A percentile compares a stretch with the other conserved stretches of the same genome.
phyloP scores from a whole-genome alignment of 2,888 invertebrate species.

The Cryptosula pallasiana region DNA sequence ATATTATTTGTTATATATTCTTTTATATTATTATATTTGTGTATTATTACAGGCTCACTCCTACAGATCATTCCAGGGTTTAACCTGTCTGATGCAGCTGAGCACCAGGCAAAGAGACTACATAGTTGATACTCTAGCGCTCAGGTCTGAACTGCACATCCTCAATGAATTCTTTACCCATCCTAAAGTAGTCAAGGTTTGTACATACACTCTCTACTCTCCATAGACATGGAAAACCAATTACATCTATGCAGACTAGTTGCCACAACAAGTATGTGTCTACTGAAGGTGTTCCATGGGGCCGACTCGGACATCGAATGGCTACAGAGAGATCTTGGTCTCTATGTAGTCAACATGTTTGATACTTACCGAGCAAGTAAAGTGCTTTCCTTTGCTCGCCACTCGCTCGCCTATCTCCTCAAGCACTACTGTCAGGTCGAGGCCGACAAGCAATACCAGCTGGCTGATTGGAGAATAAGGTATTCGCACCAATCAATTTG shows the following conservation, averaged over 20 bases:
- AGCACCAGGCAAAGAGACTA: conserved; percentile 75
- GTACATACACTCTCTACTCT: too few species aligned
- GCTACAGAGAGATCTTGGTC: conserved; percentile 89
- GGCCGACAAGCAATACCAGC: conserved; percentile 82
- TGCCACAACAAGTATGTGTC: too few species aligned
- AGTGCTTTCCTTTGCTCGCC: conserved; percentile 64
- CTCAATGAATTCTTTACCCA: conserved; percentile 87
- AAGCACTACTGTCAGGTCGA: conserved; percentile 70
- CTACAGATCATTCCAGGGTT: conserved; percentile 84
- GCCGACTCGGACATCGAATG: conserved; percentile 81
- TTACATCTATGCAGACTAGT: too few species aligned
- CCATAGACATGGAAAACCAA: too few species aligned
- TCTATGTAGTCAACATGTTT: conserved; percentile 94
- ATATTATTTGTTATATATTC: too few species aligned
- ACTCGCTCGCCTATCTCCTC: conserved; percentile 71
- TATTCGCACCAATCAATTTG: too few species aligned
- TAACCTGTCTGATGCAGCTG: conserved; percentile 92
- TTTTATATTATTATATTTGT: too few species aligned
- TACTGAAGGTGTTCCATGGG: conserved; percentile 81
- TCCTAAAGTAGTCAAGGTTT: conserved; percentile 80
- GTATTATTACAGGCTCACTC: conserved; percentile 75
- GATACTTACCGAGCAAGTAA: conserved; percentile 88
- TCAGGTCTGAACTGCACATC: conserved; percentile 74
- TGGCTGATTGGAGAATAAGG: conserved; percentile 91
- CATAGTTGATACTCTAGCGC: conserved; percentile 76